phyloP scores from a whole-genome alignment of 1,140 invertebrate species.

The Drosophila arawakana region DNA sequence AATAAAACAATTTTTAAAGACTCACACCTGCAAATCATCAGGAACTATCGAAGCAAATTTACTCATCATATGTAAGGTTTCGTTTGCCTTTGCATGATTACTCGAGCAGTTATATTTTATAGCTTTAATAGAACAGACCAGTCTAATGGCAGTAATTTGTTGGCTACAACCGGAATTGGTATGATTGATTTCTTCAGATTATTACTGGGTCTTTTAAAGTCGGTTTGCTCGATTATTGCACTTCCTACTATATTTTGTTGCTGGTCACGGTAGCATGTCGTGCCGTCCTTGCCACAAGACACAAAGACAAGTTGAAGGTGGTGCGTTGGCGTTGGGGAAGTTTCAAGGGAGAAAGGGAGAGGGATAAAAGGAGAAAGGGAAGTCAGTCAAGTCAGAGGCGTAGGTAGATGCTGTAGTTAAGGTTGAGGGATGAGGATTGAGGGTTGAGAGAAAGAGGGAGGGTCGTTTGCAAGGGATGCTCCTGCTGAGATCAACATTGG shows the following conservation, averaged over 20 bases:
- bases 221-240: slow-evolving; percentile 45
- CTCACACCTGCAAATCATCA: no score
- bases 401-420: background rate
- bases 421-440: background rate
- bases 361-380: background rate
- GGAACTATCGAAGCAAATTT: no score
- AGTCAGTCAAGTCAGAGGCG: background rate
- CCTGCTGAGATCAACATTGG: slow-evolving; percentile 8
- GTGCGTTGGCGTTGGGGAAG: slow-evolving; percentile 32
- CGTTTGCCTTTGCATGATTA: no score
- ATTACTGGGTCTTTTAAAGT: background rate
- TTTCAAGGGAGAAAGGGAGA: background rate
- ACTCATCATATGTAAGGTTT: no score
- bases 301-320: slow-evolving; percentile 44
- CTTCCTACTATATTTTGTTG: slow-evolving; percentile 45
- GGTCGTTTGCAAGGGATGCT: slow-evolving; percentile 65
- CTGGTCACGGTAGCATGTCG: slow-evolving; percentile 27
- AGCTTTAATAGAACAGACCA: no score
- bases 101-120: no score
- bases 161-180: no score
- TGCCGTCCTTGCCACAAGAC: slow-evolving; percentile 21
- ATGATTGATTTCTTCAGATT: no score
- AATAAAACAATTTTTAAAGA: no score
- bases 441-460: background rate
- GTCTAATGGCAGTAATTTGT: no score